Evolutionary conservation across 2,113 vertebrate species (phyloP), one percentile per base, ranked within the genome.

Genomic region (Chamaea fasciata): DNA sequence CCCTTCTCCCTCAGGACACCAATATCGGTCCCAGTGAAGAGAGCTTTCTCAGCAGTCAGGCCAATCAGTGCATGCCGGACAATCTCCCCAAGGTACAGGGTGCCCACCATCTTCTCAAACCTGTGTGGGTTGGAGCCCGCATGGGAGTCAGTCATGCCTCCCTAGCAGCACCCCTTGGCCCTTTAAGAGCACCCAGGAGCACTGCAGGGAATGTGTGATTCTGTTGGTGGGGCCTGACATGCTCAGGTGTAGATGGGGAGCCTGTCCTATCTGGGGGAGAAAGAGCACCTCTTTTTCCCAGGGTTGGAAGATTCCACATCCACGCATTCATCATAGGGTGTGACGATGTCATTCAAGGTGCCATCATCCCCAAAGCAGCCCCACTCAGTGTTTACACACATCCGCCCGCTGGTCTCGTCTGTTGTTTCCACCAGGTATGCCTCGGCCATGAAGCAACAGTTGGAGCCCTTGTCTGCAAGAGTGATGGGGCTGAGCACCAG

Each of bases 61-160:
- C 87, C 57, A 4, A 91, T 59, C 93, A 99, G 96, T 5, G 97
- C 83, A 2, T 98, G 96, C 26, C 98, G 96, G 9, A 98, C 96
- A 1, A 98, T 97, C 77, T 99, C 99, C 6, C 98, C 98, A 95
- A 99, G 63, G 90, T 99, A 99, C 94, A 98, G 93, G 22, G 97
- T 97, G 24, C 99, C 97, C 83, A 98, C 97, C 98, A 99, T 96
- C 97, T 99, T 99, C 97, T 99, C 99, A 96, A 99, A 99, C 65
- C 99, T 99, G 92, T 0, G 0, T 21, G 31, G 20, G 33, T 79
- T 65, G 55, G 33, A 73, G 37, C 35, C 76, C 75, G 31, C 53
- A 33, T 10, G 13, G 23, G 8, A 28, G 39, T 90, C 59, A 81
- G 31, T 19, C 2, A 0, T 37, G n/a, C 30, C 7, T 44, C 27